Conservation (phyloP, 2,888 invertebrate species). For the Liodrosophila aerea region DNA sequence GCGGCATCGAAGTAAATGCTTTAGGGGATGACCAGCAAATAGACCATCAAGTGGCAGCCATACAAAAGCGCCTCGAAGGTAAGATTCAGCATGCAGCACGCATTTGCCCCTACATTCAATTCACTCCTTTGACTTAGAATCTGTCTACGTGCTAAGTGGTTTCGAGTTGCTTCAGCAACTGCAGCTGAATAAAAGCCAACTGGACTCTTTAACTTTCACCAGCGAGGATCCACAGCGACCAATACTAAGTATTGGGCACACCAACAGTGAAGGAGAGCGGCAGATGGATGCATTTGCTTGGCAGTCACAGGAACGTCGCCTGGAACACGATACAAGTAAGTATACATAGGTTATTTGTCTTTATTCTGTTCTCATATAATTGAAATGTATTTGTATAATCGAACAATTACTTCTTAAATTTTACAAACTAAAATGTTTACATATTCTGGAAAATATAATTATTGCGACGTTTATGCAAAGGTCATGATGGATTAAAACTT, state of each 20-base stretch:
- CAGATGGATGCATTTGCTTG: slow-evolving; percentile 64
- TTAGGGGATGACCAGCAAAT: slow-evolving; percentile 39
- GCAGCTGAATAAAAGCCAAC: slow-evolving; percentile 40
- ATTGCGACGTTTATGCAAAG: slow-evolving; percentile 23
- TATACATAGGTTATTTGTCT: slow-evolving; percentile 40
- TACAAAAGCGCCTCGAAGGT: slow-evolving; percentile 59
- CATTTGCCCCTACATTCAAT: too few relatives aligned
- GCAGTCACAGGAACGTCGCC: slow-evolving; percentile 55
- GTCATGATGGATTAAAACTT: too few relatives aligned
- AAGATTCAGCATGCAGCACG: too few relatives aligned
- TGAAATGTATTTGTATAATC: too few relatives aligned
- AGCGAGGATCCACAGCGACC: slow-evolving; percentile 50
- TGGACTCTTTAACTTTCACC: slow-evolving; percentile 47
- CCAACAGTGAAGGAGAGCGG: slow-evolving; percentile 2
- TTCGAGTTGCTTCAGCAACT: slow-evolving; percentile 75
- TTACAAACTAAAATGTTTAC: slow-evolving; percentile 53
- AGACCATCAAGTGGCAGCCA: slow-evolving; percentile 37
- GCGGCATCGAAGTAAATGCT: slow-evolving; percentile 12
- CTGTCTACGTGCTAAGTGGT: slow-evolving; percentile 59
- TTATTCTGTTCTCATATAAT: slow-evolving; percentile 52
- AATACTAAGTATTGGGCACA: slow-evolving; percentile 60
- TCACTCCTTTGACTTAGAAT: too few relatives aligned
- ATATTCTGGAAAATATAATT: slow-evolving; percentile 10
- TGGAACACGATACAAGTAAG: slow-evolving; percentile 73
- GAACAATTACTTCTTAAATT: slow-evolving; percentile 33